Percentiles rank a stretch among this genome's conserved stretches.
These are phyloP conservation scores for Conopomorpha cramerella DNA, from an alignment of 1,140 invertebrate species.

Conservation along the genomic window DNA sequence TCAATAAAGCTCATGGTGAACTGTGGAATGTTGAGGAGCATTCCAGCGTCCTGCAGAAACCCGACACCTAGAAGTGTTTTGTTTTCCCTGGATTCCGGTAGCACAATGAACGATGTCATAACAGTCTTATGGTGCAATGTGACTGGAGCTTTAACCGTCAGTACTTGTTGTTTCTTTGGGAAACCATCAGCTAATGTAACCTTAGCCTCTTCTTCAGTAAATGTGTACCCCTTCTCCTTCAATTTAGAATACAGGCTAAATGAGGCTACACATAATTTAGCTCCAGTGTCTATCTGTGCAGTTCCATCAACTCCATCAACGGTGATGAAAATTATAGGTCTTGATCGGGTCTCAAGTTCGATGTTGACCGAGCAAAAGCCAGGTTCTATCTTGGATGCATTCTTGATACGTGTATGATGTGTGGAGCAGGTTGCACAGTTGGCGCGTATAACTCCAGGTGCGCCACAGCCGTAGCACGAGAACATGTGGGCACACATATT, in stretches of 20 bases:
- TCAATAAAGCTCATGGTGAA: not conserved
- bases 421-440: constrained; percentile 8
- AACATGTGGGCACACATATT: no score
- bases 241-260: not conserved
- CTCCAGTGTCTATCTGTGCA: not conserved
- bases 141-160: not conserved
- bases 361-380: not conserved
- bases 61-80: not conserved
- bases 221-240: no score
- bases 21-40: not conserved
- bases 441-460: constrained; percentile 10
- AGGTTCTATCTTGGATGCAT: not conserved
- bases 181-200: not conserved
- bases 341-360: not conserved
- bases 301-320: not conserved
- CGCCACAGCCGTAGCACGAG: constrained; percentile 13
- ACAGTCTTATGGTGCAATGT: not conserved
- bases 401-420: not conserved
- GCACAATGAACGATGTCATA: not conserved
- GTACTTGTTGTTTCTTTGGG: not conserved
- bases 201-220: not conserved
- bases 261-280: not conserved
- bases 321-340: not conserved
- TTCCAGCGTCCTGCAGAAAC: constrained; percentile 1
- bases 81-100: not conserved